A percentile compares a stretch with the other conserved stretches of the same genome.
Evolutionary conservation across 2,113 vertebrate genomes (phyloP).

Genomic region (Epinephelus fuscoguttatus): DNA sequence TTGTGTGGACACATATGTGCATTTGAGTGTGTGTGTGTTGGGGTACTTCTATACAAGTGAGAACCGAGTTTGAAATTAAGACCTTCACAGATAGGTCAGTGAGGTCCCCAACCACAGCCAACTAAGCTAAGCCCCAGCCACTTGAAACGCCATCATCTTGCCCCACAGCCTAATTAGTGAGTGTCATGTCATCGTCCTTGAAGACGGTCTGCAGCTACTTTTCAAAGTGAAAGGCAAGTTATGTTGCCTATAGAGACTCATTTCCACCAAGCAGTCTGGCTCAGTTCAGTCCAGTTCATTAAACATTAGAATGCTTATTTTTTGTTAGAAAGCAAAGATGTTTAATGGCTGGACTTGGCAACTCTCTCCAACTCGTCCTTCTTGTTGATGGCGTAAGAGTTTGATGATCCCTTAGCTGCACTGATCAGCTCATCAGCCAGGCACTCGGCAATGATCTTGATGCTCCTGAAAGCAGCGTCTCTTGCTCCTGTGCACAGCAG

Average conservation of each 20-base stretch:
- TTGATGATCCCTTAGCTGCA: slow-evolving; percentile 96
- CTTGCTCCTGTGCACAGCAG: slow-evolving; percentile 94
- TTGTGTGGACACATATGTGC: slow-evolving; percentile 14
- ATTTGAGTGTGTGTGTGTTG: neutral
- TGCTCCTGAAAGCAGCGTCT: slow-evolving; percentile 96
- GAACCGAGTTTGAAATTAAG: slow-evolving; percentile 27
- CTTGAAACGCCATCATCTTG: neutral
- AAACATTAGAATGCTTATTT: neutral
- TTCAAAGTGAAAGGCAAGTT: slow-evolving; percentile 10
- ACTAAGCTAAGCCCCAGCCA: slow-evolving; percentile 15
- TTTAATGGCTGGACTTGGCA: slow-evolving; percentile 96
- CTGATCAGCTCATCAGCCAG: slow-evolving; percentile 97
- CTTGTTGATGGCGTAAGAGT: slow-evolving; percentile 98
- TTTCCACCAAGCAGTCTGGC: no score
- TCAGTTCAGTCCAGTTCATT: no score
- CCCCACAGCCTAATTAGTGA: slow-evolving; percentile 29
- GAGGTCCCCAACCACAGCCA: slow-evolving; percentile 19
- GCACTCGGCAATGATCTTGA: slow-evolving; percentile 96
- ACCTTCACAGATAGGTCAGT: slow-evolving; percentile 52
- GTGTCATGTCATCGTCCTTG: slow-evolving; percentile 27
- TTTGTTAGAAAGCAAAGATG: slow-evolving; percentile 72
- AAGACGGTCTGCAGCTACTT: slow-evolving; percentile 14
- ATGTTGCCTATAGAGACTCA: neutral
- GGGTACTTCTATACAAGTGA: slow-evolving; percentile 22
- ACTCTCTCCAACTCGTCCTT: slow-evolving; percentile 97